phyloP scores from a whole-genome alignment of 2,797 vertebrate species.

The Leptoclinus maculatus region DNA sequence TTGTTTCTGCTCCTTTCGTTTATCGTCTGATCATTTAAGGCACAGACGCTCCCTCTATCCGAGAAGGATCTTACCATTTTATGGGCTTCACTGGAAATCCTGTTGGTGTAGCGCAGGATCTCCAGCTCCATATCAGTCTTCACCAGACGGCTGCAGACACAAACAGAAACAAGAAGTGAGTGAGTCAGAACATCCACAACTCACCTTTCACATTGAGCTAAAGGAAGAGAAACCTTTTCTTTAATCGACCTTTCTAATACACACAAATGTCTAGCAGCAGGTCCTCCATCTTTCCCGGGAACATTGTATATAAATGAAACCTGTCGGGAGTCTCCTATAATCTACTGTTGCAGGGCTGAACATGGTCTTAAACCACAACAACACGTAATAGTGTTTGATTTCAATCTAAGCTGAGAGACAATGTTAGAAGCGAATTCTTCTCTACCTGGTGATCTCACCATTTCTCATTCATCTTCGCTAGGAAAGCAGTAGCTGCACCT shows the following conservation, averaged over 20 bases:
- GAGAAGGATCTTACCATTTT: conserved; percentile 88
- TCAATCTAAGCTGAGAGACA: neutral
- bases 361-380: neutral
- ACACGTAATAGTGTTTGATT: neutral
- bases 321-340: neutral
- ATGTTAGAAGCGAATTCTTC: neutral
- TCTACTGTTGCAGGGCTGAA: neutral
- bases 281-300: neutral
- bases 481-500: conserved; percentile 3
- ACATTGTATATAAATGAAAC: neutral
- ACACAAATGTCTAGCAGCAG: neutral
- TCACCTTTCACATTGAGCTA: neutral
- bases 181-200: neutral
- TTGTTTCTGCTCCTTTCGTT: neutral
- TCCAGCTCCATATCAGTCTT: conserved; percentile 99
- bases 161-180: conserved; percentile 36
- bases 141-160: conserved; percentile 87
- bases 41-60: neutral
- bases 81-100: conserved; percentile 96
- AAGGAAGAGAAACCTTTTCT: neutral
- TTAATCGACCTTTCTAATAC: neutral
- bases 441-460: neutral
- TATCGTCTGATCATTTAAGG: neutral
- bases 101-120: conserved; percentile 95
- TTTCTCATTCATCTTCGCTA: conserved; percentile 3